Percentiles rank a stretch among this genome's conserved stretches.
These are phyloP conservation scores for Todiramphus chloris DNA, from an alignment of 2,113 vertebrate genomes.

Conservation along the genomic window DNA sequence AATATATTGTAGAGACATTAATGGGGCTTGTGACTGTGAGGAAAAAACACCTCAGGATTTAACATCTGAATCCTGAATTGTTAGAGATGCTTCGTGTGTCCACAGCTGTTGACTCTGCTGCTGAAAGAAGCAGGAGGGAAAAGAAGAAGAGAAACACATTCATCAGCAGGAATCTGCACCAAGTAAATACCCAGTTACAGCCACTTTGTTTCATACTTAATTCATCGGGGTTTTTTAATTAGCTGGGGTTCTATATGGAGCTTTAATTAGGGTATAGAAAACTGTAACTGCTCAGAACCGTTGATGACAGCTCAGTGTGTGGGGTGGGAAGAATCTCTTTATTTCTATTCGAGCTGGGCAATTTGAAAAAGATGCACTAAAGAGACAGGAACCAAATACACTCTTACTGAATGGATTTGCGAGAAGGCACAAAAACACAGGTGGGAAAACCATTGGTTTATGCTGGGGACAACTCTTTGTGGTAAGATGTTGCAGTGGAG, in stretches of 20 bases:
- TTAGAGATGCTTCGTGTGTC: neutral
- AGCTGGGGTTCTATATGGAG: neutral
- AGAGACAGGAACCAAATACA: neutral
- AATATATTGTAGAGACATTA: neutral
- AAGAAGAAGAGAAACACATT: neutral
- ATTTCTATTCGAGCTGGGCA: neutral
- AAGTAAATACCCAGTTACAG: neutral
- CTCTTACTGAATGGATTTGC: neutral
- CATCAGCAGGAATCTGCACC: neutral
- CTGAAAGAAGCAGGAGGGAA: constrained; percentile 1
- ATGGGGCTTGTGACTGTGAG: neutral
- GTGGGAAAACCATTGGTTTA: neutral
- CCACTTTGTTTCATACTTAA: neutral
- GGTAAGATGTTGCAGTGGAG: neutral
- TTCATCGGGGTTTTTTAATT: neutral
- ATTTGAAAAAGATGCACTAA: neutral
- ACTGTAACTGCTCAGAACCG: neutral
- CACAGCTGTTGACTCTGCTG: constrained; percentile 12
- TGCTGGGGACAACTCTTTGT: neutral
- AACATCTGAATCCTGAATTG: constrained; percentile 27
- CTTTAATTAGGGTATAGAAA: constrained; percentile 8
- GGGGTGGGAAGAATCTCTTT: neutral
- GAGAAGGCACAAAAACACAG: neutral
- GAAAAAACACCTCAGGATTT: constrained; percentile 9
- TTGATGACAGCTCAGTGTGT: neutral